Evolutionary conservation across 2,113 vertebrate species (phyloP), one percentile per base, ranked within the genome.

Genomic region (Rhizomys pruinosus): DNA sequence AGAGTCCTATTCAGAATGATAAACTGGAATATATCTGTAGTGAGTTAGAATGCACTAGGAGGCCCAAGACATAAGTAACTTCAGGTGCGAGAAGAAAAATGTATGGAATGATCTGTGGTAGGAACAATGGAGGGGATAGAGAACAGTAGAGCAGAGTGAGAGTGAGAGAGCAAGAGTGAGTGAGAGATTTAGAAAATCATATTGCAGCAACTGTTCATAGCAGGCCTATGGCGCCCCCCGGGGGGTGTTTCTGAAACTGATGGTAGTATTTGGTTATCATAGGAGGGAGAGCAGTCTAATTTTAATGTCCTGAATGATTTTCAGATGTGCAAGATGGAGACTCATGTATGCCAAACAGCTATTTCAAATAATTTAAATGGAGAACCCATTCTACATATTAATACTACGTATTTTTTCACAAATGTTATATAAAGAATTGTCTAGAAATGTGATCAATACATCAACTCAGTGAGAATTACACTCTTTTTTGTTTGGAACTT

Each of bases 191-290:
- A 63, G 37, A 64, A 82, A 87, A 72, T 27, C 34, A 27, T 79
- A 22, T 9, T 25, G 27, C 59, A n/a, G 47, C 7, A 20, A 3
- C 72, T 7, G 22, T 73, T 90, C 78, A 84, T 57, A 77, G 55
- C n/a, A 90, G 59, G 17, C 16, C 37, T 90, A 71, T 29, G 78
- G 86, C 90, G 86, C 94, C 89, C 82, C 72, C 94, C 42, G 64
- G 68, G 68, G 95, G 63, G 22, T 12, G 8, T 32, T 93, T 84
- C 57, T 80, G 25, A 88, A 94, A 90, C 64, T 23, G 44, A 25
- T 78, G 72, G 47, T 27, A 76, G 42, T 44, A 64, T 87, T 80
- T 61, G 11, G 22, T 76, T 42, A 32, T 34, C 15, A 1, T 10
- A 47, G 0, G 22, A 59, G 55, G 17, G 22, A 79, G 59, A 82